A percentile compares a stretch with the other conserved stretches of the same genome.
These are phyloP conservation scores for Latheticus oryzae DNA, from an alignment of 2,888 invertebrate genomes.

Conservation along the genomic window DNA sequence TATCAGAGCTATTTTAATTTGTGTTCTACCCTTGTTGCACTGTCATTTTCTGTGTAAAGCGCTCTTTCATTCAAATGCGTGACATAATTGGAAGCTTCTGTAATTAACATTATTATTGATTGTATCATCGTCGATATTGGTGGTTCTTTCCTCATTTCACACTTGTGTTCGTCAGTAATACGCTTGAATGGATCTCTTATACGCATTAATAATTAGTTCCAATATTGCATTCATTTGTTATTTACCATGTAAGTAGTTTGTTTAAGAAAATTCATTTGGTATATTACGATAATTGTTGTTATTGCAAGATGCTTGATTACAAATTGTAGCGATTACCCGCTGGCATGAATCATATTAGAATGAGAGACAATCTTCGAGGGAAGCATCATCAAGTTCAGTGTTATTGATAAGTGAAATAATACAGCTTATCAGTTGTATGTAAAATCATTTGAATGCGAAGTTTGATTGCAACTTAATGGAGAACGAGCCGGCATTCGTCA, in stretches of 20 bases:
- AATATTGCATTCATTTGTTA: too few species aligned
- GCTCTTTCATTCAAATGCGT: constrained; percentile 18
- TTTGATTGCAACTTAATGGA: constrained; percentile 37
- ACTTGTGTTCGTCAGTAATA: neutral
- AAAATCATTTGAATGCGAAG: constrained; percentile 32
- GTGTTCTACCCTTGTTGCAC: constrained; percentile 5
- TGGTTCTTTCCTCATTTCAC: constrained; percentile 11
- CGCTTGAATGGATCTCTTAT: constrained; percentile 2
- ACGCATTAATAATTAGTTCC: too few species aligned
- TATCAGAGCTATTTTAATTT: constrained; percentile 12
- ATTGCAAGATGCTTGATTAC: constrained; percentile 1
- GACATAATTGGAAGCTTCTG: constrained; percentile 25
- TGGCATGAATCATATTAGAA: constrained; percentile 14
- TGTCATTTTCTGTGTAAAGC: constrained; percentile 24
- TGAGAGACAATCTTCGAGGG: constrained; percentile 6
- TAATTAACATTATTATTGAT: constrained; percentile 32
- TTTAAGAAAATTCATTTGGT: too few species aligned
- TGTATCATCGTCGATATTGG: constrained; percentile 13
- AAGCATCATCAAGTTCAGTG: constrained; percentile 14
- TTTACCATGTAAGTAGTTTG: too few species aligned
- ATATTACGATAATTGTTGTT: constrained; percentile 2
- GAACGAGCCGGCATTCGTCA: constrained; percentile 21
- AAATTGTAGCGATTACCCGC: constrained; percentile 9
- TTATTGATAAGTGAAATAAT: constrained; percentile 24
- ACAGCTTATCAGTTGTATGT: constrained; percentile 17